A percentile compares a stretch with the other conserved stretches of the same genome.
These are phyloP conservation scores for Cheirogaleus major DNA, from an alignment of 2,797 vertebrate genomes.

Conservation along the genomic window DNA sequence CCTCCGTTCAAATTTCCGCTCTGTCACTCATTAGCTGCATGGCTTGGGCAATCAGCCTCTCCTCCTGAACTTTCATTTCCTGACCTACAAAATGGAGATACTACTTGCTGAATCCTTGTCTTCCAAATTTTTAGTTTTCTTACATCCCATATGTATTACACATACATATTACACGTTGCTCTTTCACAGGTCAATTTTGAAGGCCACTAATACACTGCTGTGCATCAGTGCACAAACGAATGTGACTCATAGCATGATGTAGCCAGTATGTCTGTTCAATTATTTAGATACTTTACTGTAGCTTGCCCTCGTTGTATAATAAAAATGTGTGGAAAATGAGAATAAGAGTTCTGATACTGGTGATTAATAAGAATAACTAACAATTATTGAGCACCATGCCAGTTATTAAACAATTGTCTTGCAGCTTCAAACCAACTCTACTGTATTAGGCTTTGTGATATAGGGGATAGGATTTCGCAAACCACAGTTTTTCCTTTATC, in stretches of 20 bases:
- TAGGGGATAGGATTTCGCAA: too few species aligned
- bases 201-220: neutral
- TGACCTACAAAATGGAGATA: neutral
- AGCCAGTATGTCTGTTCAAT: neutral
- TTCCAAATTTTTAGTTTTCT: neutral
- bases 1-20: neutral
- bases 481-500: neutral
- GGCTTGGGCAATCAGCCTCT: neutral
- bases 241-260: accelerated
- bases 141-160: neutral
- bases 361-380: neutral
- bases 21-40: neutral
- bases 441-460: neutral
- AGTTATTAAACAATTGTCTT: neutral
- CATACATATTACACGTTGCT: neutral
- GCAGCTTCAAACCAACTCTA: neutral
- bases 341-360: neutral
- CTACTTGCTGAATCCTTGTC: neutral
- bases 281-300: neutral
- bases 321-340: neutral
- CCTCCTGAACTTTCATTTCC: neutral
- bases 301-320: neutral
- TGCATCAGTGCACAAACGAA: neutral
- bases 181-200: neutral
- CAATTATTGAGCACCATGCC: neutral